Evolutionary conservation across 2,888 invertebrate species (phyloP).

Genomic region (Blomia tropicalis): DNA sequence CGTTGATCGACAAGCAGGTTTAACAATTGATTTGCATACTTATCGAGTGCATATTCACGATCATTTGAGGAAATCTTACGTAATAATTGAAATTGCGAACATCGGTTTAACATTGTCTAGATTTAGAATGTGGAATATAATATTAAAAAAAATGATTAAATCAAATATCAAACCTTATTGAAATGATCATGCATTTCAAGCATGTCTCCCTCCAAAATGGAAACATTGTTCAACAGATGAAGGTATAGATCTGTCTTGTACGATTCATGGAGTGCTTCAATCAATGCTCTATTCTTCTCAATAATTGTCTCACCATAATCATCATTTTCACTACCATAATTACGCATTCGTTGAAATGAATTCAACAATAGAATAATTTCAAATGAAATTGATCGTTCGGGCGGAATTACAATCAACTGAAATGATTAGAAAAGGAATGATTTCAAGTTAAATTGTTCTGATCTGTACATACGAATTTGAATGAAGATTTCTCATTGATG

Average conservation of each 20-base stretch:
- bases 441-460: not conserved
- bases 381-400: not conserved
- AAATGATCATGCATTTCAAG: not conserved
- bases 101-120: not conserved
- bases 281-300: not conserved
- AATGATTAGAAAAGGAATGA: too few relatives aligned
- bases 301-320: not conserved
- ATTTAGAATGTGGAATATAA: not conserved
- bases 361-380: not conserved
- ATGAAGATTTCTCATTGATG: not conserved
- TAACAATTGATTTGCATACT: not conserved
- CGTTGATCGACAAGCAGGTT: not conserved
- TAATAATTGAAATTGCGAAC: not conserved
- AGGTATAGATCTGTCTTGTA: not conserved
- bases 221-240: conserved; percentile 7
- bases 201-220: not conserved
- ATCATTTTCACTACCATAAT: not conserved
- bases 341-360: not conserved
- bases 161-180: not conserved
- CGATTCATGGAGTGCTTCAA: not conserved
- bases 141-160: not conserved
- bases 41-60: not conserved
- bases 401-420: not conserved
- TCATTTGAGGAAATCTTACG: not conserved
- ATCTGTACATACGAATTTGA: not conserved